Evolutionary conservation across 2,888 invertebrate species (phyloP), one percentile per base, ranked within the genome.

Genomic region (Nomada ferruginata): DNA sequence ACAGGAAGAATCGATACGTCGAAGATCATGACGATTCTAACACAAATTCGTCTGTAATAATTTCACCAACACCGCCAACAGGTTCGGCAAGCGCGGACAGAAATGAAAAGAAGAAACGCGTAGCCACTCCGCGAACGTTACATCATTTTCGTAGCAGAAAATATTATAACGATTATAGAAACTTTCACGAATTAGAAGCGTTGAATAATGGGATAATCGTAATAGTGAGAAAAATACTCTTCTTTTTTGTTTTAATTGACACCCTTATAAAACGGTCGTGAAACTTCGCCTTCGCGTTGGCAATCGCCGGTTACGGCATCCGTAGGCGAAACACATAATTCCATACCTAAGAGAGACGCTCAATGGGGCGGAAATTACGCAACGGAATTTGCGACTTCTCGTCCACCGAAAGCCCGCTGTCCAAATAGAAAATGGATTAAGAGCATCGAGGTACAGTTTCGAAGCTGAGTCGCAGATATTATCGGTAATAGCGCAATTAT

Each of bases 401-500:
- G 88, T 89, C 88, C 89, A 90, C 89, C 86, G 87, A 91, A 91
- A 91, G 91, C 90, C 89, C 91, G 89, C 87, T 85, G 86, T 89
- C 90, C 91, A 92, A 92, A 92, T 92, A 92, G 92, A 92, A 92
- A 92, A 91, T 92, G 92, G 90, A 92, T 92, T 92, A 91, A 91
- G 92, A 91, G 91, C 92, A 91, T 91, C 87, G 89, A 89, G 88
- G 79, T 89, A 87, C 89, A 87, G 89, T 89, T 87, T 89, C 89
- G 89, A 87, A 91, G 91, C 89, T 87, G 90, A 90, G 91, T 92
- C 90, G 92, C 87, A 91, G 93, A 93, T 93, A 93, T 93, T 93
- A 93, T 93, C 93, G 92, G 92, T 93, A 93, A 93, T 93, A 92
- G 93, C 90, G 92, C 93, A 93, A 93, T 93, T 93, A 93, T 93